These are phyloP conservation scores for Vulpes vulpes DNA, from an alignment of 2,113 vertebrate species.

Conservation along the genomic window DNA sequence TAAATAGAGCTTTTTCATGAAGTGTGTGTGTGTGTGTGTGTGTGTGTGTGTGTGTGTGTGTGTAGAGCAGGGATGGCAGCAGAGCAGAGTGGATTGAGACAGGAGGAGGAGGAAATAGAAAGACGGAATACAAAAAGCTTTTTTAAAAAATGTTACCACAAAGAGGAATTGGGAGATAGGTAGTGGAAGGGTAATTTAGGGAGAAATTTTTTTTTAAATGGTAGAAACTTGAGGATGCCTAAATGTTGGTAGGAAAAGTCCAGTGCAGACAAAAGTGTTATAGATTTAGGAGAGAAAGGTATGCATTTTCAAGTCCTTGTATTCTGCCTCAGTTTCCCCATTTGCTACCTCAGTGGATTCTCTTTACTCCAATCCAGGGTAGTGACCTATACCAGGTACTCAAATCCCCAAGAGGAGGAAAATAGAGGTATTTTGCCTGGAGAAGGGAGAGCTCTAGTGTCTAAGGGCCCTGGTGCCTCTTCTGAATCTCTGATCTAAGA, in stretches of 20 bases:
- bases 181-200: not conserved
- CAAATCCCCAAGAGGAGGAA: not conserved
- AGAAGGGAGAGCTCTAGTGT: not conserved
- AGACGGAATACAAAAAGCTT: not conserved
- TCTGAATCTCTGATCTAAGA: not conserved
- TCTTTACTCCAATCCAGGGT: not conserved
- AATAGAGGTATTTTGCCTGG: not conserved
- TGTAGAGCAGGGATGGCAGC: no score
- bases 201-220: not conserved
- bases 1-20: not conserved
- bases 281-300: not conserved
- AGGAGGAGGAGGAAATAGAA: not conserved
- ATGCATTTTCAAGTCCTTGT: not conserved
- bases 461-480: not conserved
- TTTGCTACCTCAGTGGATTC: not conserved
- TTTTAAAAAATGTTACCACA: not conserved
- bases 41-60: not conserved
- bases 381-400: not conserved
- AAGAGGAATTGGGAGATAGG: not conserved
- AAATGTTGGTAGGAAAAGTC: not conserved
- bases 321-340: not conserved
- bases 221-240: not conserved
- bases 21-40: not conserved
- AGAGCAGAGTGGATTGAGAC: not conserved
- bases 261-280: not conserved